These are phyloP conservation scores for Lethenteron camtschaticum DNA, from an alignment of 2,113 vertebrate genomes.

Conservation along the genomic window DNA sequence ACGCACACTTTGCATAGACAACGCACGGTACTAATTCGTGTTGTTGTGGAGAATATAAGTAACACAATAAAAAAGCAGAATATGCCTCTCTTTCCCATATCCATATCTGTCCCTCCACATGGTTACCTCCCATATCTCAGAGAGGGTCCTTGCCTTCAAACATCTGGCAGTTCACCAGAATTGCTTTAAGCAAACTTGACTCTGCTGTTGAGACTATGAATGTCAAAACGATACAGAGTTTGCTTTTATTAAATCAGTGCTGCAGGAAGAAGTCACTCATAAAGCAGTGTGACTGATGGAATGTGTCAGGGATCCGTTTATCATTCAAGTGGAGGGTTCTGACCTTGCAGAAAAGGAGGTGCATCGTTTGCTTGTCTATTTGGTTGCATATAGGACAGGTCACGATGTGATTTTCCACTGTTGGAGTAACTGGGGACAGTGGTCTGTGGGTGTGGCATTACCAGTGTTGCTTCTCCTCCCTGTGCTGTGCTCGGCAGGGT, in stretches of 20 bases:
- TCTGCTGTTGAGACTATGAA: too few species aligned
- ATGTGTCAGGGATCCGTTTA: neutral
- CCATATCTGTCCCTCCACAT: neutral
- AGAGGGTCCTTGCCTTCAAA: neutral
- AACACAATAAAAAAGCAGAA: neutral
- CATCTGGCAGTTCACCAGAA: too few species aligned
- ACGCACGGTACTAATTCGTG: too few species aligned
- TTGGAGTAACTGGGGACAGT: neutral
- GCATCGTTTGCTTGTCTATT: neutral
- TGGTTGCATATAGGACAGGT: neutral
- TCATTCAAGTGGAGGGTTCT: neutral
- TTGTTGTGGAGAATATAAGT: neutral
- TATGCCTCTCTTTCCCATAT: neutral
- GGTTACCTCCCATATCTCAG: neutral
- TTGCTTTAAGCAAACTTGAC: too few species aligned
- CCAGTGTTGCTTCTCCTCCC: neutral
- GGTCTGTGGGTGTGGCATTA: neutral
- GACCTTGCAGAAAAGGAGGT: neutral
- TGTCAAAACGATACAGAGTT: too few species aligned
- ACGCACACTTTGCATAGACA: too few species aligned
- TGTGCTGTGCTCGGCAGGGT: conserved; percentile 23
- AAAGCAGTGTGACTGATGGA: too few species aligned
- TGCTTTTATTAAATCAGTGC: too few species aligned
- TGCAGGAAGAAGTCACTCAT: too few species aligned
- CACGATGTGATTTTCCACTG: neutral